Percentiles rank a stretch among this genome's conserved stretches.
Conservation (phyloP, 2,888 invertebrate genomes). For the Eristalis arbustorum region DNA sequence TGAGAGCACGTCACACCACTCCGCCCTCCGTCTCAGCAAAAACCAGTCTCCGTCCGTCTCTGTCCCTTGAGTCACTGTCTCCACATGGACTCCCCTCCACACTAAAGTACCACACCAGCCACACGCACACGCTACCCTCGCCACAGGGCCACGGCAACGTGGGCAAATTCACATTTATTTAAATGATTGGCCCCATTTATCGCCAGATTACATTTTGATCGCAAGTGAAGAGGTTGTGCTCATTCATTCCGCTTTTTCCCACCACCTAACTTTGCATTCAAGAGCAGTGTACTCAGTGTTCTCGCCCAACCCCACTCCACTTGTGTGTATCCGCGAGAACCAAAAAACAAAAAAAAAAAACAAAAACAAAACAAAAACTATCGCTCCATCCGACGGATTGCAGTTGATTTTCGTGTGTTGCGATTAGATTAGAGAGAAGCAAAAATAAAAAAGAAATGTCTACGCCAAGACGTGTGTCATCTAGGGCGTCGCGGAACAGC, state of each 20-base stretch:
- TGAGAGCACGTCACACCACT: no score
- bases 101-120: background rate
- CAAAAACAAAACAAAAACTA: no score
- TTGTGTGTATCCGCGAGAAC: no score
- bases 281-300: background rate
- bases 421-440: background rate
- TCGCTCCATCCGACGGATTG: background rate
- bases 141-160: background rate
- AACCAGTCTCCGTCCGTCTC: no score
- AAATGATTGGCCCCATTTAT: constrained; percentile 1
- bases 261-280: background rate
- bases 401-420: background rate
- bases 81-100: no score
- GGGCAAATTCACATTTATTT: constrained; percentile 9
- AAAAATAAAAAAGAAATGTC: constrained; percentile 24
- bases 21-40: no score
- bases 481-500: constrained; percentile 77
- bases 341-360: no score
- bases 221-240: constrained; percentile 37
- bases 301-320: background rate
- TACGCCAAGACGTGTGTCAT: constrained; percentile 75
- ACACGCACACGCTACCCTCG: background rate
- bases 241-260: background rate
- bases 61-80: no score
- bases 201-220: constrained; percentile 47